phyloP scores from a whole-genome alignment of 2,888 invertebrate species.

The Drosophila meridiana region DNA sequence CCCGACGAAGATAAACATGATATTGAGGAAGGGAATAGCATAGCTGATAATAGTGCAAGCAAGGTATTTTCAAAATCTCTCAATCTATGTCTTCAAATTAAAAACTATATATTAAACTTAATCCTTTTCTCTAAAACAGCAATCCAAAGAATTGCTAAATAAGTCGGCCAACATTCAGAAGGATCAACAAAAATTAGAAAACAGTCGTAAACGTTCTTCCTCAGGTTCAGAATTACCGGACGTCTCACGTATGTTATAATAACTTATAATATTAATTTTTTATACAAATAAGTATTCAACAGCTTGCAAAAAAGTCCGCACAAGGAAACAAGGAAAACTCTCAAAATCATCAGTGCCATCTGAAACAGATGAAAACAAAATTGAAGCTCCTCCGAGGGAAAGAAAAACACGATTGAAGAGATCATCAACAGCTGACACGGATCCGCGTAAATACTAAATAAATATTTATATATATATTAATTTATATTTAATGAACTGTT shows the following conservation, averaged over 20 bases:
- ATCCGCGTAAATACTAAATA: constrained; percentile 19
- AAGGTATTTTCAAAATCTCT: constrained; percentile 14
- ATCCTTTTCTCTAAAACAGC: neutral
- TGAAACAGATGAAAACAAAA: neutral
- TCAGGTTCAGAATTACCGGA: neutral
- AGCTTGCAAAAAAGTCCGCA: constrained; percentile 15
- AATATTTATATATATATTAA: neutral
- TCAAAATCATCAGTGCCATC: neutral
- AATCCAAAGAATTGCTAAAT: neutral
- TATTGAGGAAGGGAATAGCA: neutral
- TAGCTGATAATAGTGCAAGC: neutral
- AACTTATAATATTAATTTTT: neutral
- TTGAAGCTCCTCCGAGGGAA: neutral
- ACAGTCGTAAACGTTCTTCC: constrained; percentile 3
- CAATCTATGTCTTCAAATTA: neutral
- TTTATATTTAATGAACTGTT: neutral
- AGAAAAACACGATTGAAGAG: constrained; percentile 4
- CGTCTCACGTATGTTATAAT: constrained; percentile 11
- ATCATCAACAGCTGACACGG: neutral
- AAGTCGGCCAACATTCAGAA: neutral
- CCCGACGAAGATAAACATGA: constrained; percentile 1
- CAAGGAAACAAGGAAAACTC: neutral
- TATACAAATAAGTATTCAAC: neutral
- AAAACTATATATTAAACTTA: neutral
- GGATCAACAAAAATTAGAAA: neutral